Evolutionary conservation across 92 coral and sea anemone species (phyloP).

Genomic region (Muricea muricata): DNA sequence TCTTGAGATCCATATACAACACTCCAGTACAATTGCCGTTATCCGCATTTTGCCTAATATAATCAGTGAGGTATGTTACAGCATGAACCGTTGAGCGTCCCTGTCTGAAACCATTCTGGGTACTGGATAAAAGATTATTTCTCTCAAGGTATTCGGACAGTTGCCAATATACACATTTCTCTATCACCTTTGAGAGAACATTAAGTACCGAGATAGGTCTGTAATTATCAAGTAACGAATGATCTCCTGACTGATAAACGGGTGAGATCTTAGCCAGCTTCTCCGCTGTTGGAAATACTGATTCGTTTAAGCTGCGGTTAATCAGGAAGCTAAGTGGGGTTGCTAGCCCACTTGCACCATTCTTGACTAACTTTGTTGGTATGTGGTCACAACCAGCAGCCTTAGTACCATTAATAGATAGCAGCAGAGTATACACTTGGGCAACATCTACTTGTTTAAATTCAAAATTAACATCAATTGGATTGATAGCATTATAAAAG

Average conservation of each 20-base stretch:
- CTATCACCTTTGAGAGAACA: not conserved
- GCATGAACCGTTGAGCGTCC: no score
- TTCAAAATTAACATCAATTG: not conserved
- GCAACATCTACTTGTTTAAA: not conserved
- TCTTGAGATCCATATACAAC: no score
- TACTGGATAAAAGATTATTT: not conserved
- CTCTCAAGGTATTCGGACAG: not conserved
- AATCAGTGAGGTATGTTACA: no score
- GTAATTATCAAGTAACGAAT: no score
- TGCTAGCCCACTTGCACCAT: constrained; percentile 13
- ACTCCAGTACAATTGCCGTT: no score
- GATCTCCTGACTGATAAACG: not conserved
- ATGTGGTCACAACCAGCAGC: not conserved
- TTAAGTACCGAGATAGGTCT: no score
- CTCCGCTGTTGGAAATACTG: constrained; percentile 1
- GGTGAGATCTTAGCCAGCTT: no score
- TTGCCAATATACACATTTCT: not conserved
- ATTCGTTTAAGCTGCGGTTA: not conserved
- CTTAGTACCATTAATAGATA: not conserved
- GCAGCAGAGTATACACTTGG: not conserved
- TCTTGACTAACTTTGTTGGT: not conserved
- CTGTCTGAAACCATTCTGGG: no score
- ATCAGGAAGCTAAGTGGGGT: not conserved
- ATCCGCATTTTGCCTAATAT: no score
- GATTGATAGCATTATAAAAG: not conserved